Evolutionary conservation across 2,113 vertebrate species (phyloP), one percentile per base, ranked within the genome.

Genomic region (Chiloscyllium plagiosum): DNA sequence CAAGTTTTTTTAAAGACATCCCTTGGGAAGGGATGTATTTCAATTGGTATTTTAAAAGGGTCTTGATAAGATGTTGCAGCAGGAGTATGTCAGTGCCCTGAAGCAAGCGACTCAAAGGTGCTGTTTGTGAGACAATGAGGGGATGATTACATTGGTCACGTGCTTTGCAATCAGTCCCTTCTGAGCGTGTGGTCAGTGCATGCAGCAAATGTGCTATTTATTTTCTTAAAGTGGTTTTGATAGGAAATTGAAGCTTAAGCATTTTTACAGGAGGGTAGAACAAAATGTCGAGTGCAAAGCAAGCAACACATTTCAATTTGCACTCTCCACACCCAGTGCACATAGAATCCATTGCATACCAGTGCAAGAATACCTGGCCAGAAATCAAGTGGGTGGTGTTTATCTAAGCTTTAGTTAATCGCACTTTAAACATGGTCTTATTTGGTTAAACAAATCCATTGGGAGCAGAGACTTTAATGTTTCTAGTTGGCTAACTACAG

Each of bases 191-290:
- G 66, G 94, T 72, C 42, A 95, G 4, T 72, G 68, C 24, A 26
- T 72, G 69, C 94, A 50, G 26, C 69, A 95, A 72, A 76, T 19
- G 17, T 95, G 66, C 68, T 95, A 70, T 95, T 70, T 95, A 95
- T 95, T 95, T 70, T 76, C 69, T 95, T 50, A 70, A 95, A 95
- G 94, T 95, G 68, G 94, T 95, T 95, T 76, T 72, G 37, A 95
- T 69, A 95, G 94, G 94, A 95, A 95, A 52, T 33, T 72, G 69
- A 95, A 52, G 13, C 66, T 70, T 52, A 50, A 50, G 69, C 12
- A 33, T 72, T 72, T 95, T 42, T 52, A 17, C 68, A 95, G 26
- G 42, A 17, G 22, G 24, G 72, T 50, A 2, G 12, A 95, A 29
- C 42, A 95, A 72, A 95, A 95, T 33, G 12, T 52, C 26, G 37